Conservation (phyloP, 2,797 vertebrate species). For the Chaetophractus vellerosus region DNA sequence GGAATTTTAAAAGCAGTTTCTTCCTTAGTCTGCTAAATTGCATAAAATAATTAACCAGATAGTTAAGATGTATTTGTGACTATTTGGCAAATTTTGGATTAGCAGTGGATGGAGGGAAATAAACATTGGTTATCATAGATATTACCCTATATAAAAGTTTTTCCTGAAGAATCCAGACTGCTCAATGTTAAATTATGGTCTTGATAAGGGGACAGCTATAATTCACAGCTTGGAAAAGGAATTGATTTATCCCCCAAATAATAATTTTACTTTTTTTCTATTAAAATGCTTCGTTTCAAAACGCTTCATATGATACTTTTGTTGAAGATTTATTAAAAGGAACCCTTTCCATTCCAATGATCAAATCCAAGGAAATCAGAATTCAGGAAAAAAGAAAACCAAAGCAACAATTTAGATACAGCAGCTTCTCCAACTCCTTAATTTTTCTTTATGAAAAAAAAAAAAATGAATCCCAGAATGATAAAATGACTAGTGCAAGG, state of each 20-base stretch:
- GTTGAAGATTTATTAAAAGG: neutral
- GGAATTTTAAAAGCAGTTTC: neutral
- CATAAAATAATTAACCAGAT: conserved; percentile 11
- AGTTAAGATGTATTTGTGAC: neutral
- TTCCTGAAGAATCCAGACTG: neutral
- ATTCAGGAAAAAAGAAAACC: neutral
- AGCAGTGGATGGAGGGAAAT: conserved; percentile 20
- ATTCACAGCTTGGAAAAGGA: neutral
- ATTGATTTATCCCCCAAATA: neutral
- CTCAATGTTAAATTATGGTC: neutral
- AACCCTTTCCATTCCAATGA: neutral
- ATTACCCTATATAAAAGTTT: too few species aligned
- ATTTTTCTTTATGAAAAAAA: conserved; percentile 1
- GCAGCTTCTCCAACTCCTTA: neutral
- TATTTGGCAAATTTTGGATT: conserved; percentile 16
- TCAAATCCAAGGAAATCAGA: neutral
- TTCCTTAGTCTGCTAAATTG: neutral
- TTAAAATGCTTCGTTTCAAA: conserved; percentile 1
- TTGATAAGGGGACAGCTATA: neutral
- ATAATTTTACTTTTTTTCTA: conserved; percentile 1
- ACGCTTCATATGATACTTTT: neutral
- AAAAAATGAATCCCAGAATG: neutral
- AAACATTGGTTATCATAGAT: neutral
- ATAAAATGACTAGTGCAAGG: neutral
- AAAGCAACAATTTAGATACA: neutral